Percentiles rank a stretch among this genome's conserved stretches.
These are phyloP conservation scores for Bradypodion ventrale DNA, from an alignment of 2,797 vertebrate genomes.

Conservation along the genomic window DNA sequence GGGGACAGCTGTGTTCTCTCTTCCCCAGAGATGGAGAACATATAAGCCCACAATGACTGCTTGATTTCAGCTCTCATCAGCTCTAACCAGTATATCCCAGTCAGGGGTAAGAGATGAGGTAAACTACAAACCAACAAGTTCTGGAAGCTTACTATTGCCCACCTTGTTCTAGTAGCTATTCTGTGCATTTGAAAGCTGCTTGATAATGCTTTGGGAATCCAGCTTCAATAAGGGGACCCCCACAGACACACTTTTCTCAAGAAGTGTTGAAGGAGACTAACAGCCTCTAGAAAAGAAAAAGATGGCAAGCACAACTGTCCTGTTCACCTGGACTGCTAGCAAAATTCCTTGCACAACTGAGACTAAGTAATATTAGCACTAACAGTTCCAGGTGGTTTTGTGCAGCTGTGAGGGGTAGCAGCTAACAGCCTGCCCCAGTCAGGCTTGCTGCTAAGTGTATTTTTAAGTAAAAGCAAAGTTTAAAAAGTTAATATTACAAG, in stretches of 20 bases:
- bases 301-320: neutral
- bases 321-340: neutral
- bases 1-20: neutral
- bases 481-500: neutral
- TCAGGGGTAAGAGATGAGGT: neutral
- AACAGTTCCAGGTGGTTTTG: neutral
- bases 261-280: neutral
- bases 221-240: too few species aligned
- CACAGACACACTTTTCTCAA: too few species aligned
- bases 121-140: neutral
- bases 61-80: neutral
- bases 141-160: neutral
- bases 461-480: neutral
- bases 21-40: neutral
- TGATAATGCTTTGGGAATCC: neutral
- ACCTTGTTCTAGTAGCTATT: neutral
- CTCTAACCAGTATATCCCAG: neutral
- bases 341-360: neutral
- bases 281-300: too few species aligned
- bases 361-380: neutral
- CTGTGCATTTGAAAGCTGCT: neutral
- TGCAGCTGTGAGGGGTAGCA: neutral
- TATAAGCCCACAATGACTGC: neutral
- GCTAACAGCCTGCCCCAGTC: neutral
- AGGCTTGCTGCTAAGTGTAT: neutral